Base-by-base conservation (phyloP, 2,888 invertebrate species). In the Fragum fragum region DNA sequence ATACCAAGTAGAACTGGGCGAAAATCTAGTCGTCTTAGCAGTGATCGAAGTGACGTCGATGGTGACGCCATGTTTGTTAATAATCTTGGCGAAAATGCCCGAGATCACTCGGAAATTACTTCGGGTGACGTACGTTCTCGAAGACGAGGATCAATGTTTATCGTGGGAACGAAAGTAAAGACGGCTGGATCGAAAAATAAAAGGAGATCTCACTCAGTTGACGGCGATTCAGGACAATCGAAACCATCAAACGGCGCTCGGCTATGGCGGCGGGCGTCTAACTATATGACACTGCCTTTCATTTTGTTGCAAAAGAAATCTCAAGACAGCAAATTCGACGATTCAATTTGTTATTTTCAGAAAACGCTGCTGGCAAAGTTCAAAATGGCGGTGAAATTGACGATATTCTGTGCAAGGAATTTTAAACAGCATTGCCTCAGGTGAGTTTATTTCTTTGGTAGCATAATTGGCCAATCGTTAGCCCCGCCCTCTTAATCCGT, bases 371-470 rank as follows among this genome's bases (percentile, higher is more conserved):
- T 83, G 18, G 77, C 78, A n/a, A 87, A 87, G 63, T 91, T 91
- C 69, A 83, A 83, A 57, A 59, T 88, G 36, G 88, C 83, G 23
- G 91, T 76, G 2, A 83, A 77, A 53, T 66, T 91, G 55, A 79
- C 88, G 1, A 79, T 90, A 21, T 88, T 88, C 70, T 89, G 89
- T 73, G 82, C 88, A 1, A 80, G 88, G n/a, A 83, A 83, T 47
- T 86, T 88, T 68, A 87, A 84, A 61, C 77, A 86, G 28, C 90
- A 91, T 63, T 87, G 89, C 69, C 73, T 90, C 0, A 89, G 89
- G 90, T 91, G 81, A 77, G 85, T 61, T 23, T 9, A 6, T 39
- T 39, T 39, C 6, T 39, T 39, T 39, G n/a, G n/a, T n/a, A n/a
- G n/a, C n/a, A n/a, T n/a, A n/a, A n/a, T n/a, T n/a, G n/a, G n/a